A percentile compares a stretch with the other conserved stretches of the same genome.
These are phyloP conservation scores for Coenobita brevimanus DNA, from an alignment of 1,140 invertebrate genomes.

Conservation along the genomic window DNA sequence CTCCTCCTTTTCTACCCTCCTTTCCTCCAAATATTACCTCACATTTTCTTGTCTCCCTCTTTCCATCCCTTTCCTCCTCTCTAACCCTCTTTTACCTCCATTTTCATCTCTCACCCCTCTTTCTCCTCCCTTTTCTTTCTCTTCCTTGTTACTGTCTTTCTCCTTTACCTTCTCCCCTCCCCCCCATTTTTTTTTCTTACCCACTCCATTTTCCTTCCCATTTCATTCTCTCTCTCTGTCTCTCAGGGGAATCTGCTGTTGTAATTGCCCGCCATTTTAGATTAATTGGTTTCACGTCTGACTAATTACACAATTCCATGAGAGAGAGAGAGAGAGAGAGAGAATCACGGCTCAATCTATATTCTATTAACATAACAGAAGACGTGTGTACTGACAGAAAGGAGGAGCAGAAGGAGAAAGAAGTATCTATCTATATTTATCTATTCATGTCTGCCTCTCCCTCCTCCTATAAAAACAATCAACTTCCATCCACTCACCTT, in stretches of 20 bases:
- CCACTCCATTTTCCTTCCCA: background rate
- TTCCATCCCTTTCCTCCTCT: background rate
- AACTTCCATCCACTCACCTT: too few relatives aligned
- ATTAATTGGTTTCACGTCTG: too few relatives aligned
- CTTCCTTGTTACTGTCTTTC: background rate
- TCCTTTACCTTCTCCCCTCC: background rate
- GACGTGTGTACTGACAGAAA: too few relatives aligned
- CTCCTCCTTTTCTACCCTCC: background rate
- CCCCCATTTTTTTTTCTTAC: background rate
- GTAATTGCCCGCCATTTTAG: too few relatives aligned
- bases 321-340: conserved; percentile 27
- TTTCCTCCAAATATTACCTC: background rate
- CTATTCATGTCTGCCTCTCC: background rate
- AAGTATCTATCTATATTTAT: background rate
- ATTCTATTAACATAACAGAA: too few relatives aligned
- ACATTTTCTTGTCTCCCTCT: background rate
- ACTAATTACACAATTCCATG: too few relatives aligned
- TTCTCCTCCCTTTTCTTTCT: background rate
- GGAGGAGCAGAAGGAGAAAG: background rate
- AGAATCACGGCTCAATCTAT: conserved; percentile 11
- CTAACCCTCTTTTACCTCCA: background rate
- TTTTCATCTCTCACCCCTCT: background rate
- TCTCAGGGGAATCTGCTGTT: background rate
- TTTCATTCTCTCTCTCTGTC: background rate
- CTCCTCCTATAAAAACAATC: too few relatives aligned